Base-by-base conservation (phyloP, 2,888 invertebrate genomes). In the Pherbina coryleti region DNA sequence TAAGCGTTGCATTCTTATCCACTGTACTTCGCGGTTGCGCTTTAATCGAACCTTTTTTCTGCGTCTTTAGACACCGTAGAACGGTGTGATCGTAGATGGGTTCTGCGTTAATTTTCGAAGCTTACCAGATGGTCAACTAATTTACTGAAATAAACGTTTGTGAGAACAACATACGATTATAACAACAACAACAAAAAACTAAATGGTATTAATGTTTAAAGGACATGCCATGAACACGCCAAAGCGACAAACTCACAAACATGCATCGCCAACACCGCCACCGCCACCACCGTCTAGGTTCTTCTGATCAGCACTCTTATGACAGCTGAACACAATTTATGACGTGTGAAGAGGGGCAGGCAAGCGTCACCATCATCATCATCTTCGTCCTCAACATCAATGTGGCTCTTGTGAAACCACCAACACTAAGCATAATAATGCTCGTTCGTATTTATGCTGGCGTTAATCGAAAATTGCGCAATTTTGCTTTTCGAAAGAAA, bases 301-400 rank as follows among this genome's bases (percentile, higher is more conserved):
- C n/a, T 17, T 34, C 17, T 67, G 67, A 75, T 67, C 66, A 49
- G 67, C 19, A 37, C 51, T 22, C 51, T 76, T 79, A 82, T 82
- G 81, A 82, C 82, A 82, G 81, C 80, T 80, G 81, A 79, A 79
- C 79, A 80, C 79, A 82, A 81, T 81, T 82, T 82, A 82, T 82
- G 81, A 82, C 80, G 82, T 82, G 82, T 82, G 81, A 81, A 82
- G 81, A 79, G 80, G 81, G 81, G 80, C 79, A 75, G 67, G 66
- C 75, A 55, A 75, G 66, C 75, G 75, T 75, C 75, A 75, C 75
- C 75, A 53, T 28, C 60, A 73, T 44, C 60, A 57, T n/a, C 71
- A 7, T 22, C 55, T 17, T 34, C 49, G 25, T 14, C 7, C 9
- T 28, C 1, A 8, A 22, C 37, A 44, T 5, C 22, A 51, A 17